Evolutionary conservation across 2,113 vertebrate genomes (phyloP).

Genomic region (Phalacrocorax carbo): DNA sequence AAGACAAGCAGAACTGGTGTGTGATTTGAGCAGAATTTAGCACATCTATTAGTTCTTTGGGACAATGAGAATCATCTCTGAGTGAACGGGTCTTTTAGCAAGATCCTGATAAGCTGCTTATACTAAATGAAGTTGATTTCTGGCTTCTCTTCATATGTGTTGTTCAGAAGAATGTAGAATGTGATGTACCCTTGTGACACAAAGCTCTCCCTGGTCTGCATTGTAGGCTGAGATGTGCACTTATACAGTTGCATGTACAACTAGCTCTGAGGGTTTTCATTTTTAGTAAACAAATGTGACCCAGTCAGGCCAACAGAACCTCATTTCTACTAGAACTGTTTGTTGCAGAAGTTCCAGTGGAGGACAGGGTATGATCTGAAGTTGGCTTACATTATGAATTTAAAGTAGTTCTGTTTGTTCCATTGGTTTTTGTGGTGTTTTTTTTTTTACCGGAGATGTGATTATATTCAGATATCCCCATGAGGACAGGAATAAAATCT

Average conservation of each 20-base stretch:
- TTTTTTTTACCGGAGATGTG: neutral
- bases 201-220: neutral
- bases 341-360: neutral
- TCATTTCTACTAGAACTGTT: accelerated
- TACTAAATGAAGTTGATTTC: neutral
- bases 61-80: neutral
- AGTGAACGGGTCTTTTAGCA: neutral
- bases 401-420: neutral
- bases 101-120: neutral
- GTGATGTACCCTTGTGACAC: too few species aligned
- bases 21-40: neutral
- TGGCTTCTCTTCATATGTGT: neutral
- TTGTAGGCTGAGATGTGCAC: neutral
- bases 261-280: neutral
- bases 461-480: neutral
- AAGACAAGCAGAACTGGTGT: neutral
- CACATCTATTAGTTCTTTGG: neutral
- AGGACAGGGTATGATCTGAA: neutral
- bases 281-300: neutral
- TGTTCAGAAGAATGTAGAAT: accelerated
- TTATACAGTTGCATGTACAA: accelerated
- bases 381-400: neutral
- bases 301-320: neutral
- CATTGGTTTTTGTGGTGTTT: too few species aligned
- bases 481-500: neutral